Base-by-base conservation (phyloP, 92 coral and sea anemone genomes). In the Isaurus tuberculatus region DNA sequence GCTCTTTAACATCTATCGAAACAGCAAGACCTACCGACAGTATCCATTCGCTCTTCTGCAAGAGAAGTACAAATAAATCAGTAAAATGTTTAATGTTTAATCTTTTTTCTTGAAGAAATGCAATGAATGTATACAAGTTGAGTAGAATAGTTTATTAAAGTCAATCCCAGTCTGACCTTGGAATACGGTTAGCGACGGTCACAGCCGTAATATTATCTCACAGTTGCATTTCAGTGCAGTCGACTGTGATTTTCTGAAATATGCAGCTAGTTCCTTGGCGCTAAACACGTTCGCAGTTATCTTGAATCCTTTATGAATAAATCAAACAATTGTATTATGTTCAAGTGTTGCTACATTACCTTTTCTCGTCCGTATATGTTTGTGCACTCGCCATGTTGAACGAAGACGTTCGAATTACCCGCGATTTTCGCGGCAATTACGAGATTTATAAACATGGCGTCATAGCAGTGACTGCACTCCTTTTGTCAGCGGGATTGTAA, bases 41-140 rank as follows among this genome's bases (percentile, higher is more conserved):
- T 79, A 90, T 67, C 95, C 95, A 46, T 92, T 92, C 16, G 91
- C 89, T 44, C 67, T 92, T 77, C 95, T 92, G 87, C 57, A 85
- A 90, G 17, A 16, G 0, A 27, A 77, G 29, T 19, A 73, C 58
- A 49, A 49, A 49, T n/a, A 49, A 49, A 49, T 49, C 15, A 49
- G 15, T 49, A 49, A 1, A 17, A 11, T 49, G 58, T 11, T 49
- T 49, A 49, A 0, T n/a, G 58, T 0, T 48, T n/a, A n/a, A n/a
- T n/a, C 57, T 49, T 49, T 49, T 11, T 49, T 5, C 19, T 0
- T 49, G 19, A 49, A 49, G 58, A 49, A 20, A 2, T 29, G 30
- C 0, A 20, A 22, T 8, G 30, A 60, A 60, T 20, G 30, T 60
- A 20, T 60, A n/a, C 10, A 63, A 14, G 31, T 29, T 13, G 13